Base-by-base conservation (phyloP, 2,888 invertebrate species). In the Troides oblongomaculatus region DNA sequence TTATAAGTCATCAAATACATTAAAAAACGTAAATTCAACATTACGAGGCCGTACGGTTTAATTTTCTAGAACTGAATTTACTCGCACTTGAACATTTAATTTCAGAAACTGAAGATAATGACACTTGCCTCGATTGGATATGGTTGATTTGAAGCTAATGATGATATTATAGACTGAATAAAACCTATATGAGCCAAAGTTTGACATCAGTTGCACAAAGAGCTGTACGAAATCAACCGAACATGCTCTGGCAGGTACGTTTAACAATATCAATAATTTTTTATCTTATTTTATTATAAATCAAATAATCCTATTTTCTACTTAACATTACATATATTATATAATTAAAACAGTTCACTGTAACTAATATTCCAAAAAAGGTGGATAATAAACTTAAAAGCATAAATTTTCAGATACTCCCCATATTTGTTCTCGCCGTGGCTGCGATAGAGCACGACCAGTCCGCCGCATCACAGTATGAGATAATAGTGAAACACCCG, bases 401-500 rank as follows among this genome's bases (percentile, higher is more conserved):
- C 0, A 10, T 14, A 46, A 17, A 3, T 50, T 69, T 66, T 50
- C 58, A 69, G 69, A 23, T 62, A 18, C 12, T 65, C 5, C 25
- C 65, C 21, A 62, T 69, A 18, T 46, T 65, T 53, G 59, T 66
- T 74, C 72, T 84, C 70, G 80, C 78, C 67, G 69, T 79, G 65
- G 82, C 79, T 74, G 86, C 79, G 73, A 71, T 85, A 69, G 83
- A 83, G 67, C 79, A 82, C 73, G 81, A 75, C 73, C 78, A 74
- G 71, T 79, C 79, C 58, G 86, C 84, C 25, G 75, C 78, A 72
- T 88, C 89, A 56, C 86, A 88, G 72, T 86, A 88, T 74, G 81
- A 79, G 71, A 72, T 88, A 23, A 75, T 79, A 61, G 75, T 80
- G 66, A 71, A 73, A 64, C 72, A 76, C 18, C 76, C 79, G 46